phyloP scores from a whole-genome alignment of 1,140 invertebrate genomes.

The Bursaphelenchus mucronatus region DNA sequence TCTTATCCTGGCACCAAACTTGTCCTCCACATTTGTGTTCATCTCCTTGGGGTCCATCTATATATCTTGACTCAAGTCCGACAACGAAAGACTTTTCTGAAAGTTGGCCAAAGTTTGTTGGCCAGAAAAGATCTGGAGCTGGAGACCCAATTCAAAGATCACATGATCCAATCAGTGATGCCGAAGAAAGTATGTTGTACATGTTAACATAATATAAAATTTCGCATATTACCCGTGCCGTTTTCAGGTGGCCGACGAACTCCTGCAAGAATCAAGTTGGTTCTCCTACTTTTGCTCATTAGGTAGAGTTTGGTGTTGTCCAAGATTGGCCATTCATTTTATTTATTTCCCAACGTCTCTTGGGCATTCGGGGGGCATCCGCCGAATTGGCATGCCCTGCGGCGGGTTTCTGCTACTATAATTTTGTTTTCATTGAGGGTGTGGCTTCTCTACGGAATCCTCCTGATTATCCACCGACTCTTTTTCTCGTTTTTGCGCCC shows the following conservation, averaged over 20 bases:
- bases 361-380: too few relatives aligned
- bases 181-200: conserved; percentile 65
- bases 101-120: conserved; percentile 83
- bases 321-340: too few relatives aligned
- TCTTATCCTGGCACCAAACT: conserved; percentile 69
- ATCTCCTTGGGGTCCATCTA: conserved; percentile 85
- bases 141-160: conserved; percentile 88
- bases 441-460: too few relatives aligned
- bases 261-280: conserved; percentile 20
- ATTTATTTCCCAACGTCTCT: too few relatives aligned
- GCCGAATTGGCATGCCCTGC: too few relatives aligned
- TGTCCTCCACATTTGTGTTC: conserved; percentile 79
- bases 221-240: not conserved
- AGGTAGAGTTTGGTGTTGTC: too few relatives aligned
- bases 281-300: conserved; percentile 2
- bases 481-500: too few relatives aligned
- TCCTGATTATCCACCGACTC: too few relatives aligned
- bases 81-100: conserved; percentile 90
- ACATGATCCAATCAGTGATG: conserved; percentile 92
- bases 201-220: not conserved
- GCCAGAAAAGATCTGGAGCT: conserved; percentile 80
- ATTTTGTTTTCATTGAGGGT: too few relatives aligned
- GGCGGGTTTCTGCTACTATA: too few relatives aligned
- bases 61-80: conserved; percentile 81
- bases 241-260: conserved; percentile 21